Percentiles rank a stretch among this genome's conserved stretches.
phyloP scores from a whole-genome alignment of 2,888 invertebrate genomes.

The Thereva unica region DNA sequence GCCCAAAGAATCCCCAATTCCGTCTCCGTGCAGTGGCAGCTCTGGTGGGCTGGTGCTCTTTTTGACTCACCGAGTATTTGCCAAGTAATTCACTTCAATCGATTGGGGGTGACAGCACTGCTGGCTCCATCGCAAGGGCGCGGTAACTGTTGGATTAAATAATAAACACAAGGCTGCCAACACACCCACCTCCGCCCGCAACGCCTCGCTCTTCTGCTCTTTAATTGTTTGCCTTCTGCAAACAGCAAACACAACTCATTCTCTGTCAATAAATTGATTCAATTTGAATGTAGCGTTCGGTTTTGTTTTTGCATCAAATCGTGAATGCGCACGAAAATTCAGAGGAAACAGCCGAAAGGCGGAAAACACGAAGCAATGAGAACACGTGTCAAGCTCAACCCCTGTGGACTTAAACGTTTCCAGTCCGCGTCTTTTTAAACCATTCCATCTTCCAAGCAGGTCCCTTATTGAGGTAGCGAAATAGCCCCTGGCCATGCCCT shows the following conservation, averaged over 20 bases:
- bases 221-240: slow-evolving; percentile 30
- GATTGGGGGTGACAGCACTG: slow-evolving; percentile 15
- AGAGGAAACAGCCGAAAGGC: slow-evolving; percentile 21
- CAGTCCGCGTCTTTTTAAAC: slow-evolving; percentile 30
- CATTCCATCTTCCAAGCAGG: slow-evolving; percentile 27
- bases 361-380: slow-evolving; percentile 26
- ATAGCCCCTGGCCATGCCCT: too few relatives aligned
- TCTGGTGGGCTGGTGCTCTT: background rate
- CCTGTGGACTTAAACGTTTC: slow-evolving; percentile 8
- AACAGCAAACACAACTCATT: slow-evolving; percentile 35
- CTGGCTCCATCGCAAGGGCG: slow-evolving; percentile 1
- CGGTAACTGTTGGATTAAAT: slow-evolving; percentile 33
- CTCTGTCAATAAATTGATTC: slow-evolving; percentile 39
- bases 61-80: slow-evolving; percentile 3
- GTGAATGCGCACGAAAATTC: background rate
- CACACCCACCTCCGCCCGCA: slow-evolving; percentile 22
- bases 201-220: background rate
- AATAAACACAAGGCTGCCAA: slow-evolving; percentile 31
- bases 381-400: slow-evolving; percentile 38
- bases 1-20: slow-evolving; percentile 7
- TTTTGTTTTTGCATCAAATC: slow-evolving; percentile 4
- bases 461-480: too few relatives aligned
- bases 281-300: slow-evolving; percentile 33
- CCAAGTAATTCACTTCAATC: slow-evolving; percentile 14
- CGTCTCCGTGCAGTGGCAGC: background rate